Percentiles rank a stretch among this genome's conserved stretches.
Evolutionary conservation across 2,888 invertebrate genomes (phyloP).

Genomic region (Saturnia japonica): DNA sequence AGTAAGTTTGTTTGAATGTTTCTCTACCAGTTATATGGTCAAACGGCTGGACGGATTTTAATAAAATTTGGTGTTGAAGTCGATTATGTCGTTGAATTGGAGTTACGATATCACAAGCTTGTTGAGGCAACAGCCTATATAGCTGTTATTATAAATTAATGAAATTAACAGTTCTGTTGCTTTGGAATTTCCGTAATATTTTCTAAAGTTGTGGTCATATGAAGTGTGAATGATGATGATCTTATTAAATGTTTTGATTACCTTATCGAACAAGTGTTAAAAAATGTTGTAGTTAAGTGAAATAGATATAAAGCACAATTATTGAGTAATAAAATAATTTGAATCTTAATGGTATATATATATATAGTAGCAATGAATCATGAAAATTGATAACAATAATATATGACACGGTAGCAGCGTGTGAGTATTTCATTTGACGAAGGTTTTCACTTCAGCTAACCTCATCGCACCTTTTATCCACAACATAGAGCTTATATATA

Average conservation of each 20-base stretch:
- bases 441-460: constrained; percentile 43
- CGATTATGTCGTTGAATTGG: not conserved
- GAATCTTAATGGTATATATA: not conserved
- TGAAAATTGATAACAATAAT: not conserved
- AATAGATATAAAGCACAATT: not conserved
- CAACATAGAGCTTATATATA: constrained; percentile 28
- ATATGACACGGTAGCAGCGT: not conserved
- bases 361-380: not conserved
- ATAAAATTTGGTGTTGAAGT: not conserved
- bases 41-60: not conserved
- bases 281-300: not conserved
- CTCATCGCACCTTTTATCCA: constrained; percentile 32
- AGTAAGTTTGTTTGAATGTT: not conserved
- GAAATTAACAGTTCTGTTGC: not conserved
- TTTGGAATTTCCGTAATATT: not conserved
- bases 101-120: too few relatives aligned
- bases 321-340: not conserved
- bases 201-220: not conserved
- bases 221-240: not conserved
- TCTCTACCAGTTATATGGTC: too few relatives aligned
- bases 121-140: too few relatives aligned
- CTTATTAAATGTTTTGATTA: not conserved
- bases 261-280: not conserved
- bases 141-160: too few relatives aligned
- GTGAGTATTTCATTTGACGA: constrained; percentile 15